Base-by-base conservation (phyloP, 2,113 vertebrate genomes). In the Megaceryle maxima region DNA sequence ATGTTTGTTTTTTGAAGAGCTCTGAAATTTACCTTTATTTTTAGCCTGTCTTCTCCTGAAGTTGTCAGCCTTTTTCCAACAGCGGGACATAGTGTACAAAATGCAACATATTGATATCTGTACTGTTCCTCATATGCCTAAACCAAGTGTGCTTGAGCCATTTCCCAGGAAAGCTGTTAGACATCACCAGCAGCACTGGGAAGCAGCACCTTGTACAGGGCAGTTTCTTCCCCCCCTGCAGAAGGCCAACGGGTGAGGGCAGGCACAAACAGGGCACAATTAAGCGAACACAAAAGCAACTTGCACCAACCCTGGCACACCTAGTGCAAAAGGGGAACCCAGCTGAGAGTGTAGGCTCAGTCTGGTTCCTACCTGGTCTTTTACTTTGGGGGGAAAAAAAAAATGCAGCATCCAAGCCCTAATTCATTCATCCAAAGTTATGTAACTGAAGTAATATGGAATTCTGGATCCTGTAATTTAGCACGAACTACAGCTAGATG, bases 201-300 rank as follows among this genome's bases (percentile, higher is more conserved):
- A 59, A n/a, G 11, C 8, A 51, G 12, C 44, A 13, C 8, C 31
- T 60, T 2, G 37, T 53, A 8, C 2, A 1, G 64, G 28, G 37
- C 33, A 17, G 29, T 2, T 26, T 73, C 53, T 28, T 24, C 31
- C 41, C 50, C 18, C 25, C n/a, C 6, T 4, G 6, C 77, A 28
- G 24, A 28, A 33, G 39, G 39, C n/a, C 1, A 0, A n/a, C 50
- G 14, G 57, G 4, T 15, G 17, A 1, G 2, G 62, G 44, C 33
- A 68, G 41, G 70, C 41, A 41, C 5, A 2, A 2, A 6, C 68
- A 2, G 1, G 1, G 39, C 26, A 6, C 0, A 0, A 37, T 2
- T 7, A 13, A 19, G 5, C 13, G 4, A 3, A 10, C 4, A 4
- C 69, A 43, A 28, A 33, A 0, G 3, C 15, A 14, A 9, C 8